These are phyloP conservation scores for Amphibalanus amphitrite DNA, from an alignment of 1,140 invertebrate species.

Conservation along the genomic window DNA sequence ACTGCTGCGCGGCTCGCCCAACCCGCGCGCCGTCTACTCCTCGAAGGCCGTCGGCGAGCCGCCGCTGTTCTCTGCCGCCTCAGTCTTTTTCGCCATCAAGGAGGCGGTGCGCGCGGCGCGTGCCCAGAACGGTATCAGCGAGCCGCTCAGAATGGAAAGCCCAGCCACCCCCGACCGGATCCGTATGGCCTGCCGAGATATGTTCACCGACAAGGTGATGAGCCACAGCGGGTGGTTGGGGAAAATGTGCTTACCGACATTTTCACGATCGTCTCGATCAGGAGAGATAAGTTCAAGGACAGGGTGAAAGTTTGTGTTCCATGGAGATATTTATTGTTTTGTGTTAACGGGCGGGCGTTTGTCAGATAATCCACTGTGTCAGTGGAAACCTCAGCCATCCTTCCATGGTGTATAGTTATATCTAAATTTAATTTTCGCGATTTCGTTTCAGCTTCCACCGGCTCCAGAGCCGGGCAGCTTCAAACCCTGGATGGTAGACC, in stretches of 20 bases:
- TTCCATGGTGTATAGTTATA: too few species aligned
- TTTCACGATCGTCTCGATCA: not conserved
- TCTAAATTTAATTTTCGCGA: not conserved
- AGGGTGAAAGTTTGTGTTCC: not conserved
- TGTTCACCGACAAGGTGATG: constrained; percentile 37
- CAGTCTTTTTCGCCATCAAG: constrained; percentile 76
- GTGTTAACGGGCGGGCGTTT: too few species aligned
- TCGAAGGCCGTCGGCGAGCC: constrained; percentile 95
- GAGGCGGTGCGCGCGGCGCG: constrained; percentile 69
- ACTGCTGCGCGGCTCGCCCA: constrained; percentile 65
- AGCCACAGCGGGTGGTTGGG: not conserved
- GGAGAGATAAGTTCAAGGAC: not conserved
- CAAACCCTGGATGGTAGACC: not conserved
- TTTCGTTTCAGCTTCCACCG: not conserved
- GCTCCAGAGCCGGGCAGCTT: not conserved
- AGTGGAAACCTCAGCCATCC: too few species aligned
- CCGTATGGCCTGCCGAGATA: constrained; percentile 71
- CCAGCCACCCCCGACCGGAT: constrained; percentile 78
- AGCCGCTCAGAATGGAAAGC: constrained; percentile 52
- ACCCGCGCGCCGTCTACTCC: constrained; percentile 78
- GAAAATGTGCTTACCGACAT: not conserved
- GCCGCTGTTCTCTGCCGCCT: constrained; percentile 70
- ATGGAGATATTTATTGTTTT: not conserved
- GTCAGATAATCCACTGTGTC: too few species aligned
- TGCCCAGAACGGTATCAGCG: constrained; percentile 37